Evolutionary conservation across 2,113 vertebrate genomes (phyloP), one percentile per base, ranked within the genome.

Genomic region (Gnathonemus longibarbis): DNA sequence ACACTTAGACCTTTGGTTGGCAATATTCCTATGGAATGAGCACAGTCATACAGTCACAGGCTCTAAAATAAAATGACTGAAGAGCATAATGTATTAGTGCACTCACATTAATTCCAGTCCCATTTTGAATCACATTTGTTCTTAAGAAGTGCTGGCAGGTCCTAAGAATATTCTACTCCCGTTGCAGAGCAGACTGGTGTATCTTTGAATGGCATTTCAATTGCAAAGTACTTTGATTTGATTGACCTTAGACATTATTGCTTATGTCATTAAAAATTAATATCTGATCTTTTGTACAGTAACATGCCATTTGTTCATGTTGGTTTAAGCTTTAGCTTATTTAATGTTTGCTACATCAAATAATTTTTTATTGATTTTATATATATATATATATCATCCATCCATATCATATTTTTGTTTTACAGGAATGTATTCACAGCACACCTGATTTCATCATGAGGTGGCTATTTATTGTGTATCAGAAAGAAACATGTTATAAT

Each of bases 401-500:
- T 56, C 53, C 53, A 56, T 56, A 21, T 56, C 19, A 56, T 56
- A 21, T 31, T 89, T 80, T 35, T 56, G 39, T 90, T 46, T 89
- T 77, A 77, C 17, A 8, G 35, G 15, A 70, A 80, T 80, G 35
- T 19, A 80, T 80, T 42, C 74, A 80, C 15, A 39, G n/a, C 83
- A 49, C 45, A n/a, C 8, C 39, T 27, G 10, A 10, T 52, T 87
- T 91, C 48, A 91, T 91, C 46, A 85, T 52, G 89, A 83, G 77
- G 90, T 89, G 53, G 56, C 52, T 49, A 45, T 24, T 84, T 90
- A 84, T 91, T 87, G 84, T 88, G 52, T 49, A 52, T 45, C 89
- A 86, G 89, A 89, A 84, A 70, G 62, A 90, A 87, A 87, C 70
- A 46, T 85, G 58, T 77, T 85, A 84, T 84, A 89, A 84, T 91